A percentile compares a stretch with the other conserved stretches of the same genome.
Evolutionary conservation across 2,113 vertebrate genomes (phyloP).

Genomic region (Apistogramma diplotaenia): DNA sequence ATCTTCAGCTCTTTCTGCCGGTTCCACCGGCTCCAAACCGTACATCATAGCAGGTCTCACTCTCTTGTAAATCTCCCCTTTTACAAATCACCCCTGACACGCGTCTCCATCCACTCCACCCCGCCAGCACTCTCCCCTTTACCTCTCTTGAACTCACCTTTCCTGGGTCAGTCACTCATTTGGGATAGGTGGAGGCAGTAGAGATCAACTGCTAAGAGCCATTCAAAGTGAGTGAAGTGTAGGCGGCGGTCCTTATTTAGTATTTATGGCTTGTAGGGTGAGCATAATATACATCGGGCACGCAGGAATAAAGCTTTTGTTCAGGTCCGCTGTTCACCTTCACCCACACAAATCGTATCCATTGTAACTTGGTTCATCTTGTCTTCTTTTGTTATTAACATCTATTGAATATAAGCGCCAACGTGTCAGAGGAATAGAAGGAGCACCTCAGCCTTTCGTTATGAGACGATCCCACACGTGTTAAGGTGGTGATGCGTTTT

Average conservation of each 20-base stretch:
- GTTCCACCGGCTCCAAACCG: too few relatives aligned
- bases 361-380: background rate
- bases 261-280: background rate
- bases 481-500: conserved; percentile 19
- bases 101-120: background rate
- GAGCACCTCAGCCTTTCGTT: conserved; percentile 43
- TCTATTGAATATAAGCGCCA: conserved; percentile 23
- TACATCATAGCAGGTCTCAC: too few relatives aligned
- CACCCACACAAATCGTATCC: background rate
- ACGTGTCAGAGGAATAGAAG: conserved; percentile 43
- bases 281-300: background rate
- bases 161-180: too few relatives aligned
- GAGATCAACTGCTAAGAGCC: background rate
- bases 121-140: background rate
- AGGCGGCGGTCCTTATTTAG: background rate
- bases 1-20: too few relatives aligned
- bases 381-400: conserved; percentile 43
- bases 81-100: background rate
- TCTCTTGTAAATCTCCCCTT: too few relatives aligned
- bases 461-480: conserved; percentile 1
- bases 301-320: background rate
- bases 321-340: background rate
- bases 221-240: background rate
- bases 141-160: background rate
- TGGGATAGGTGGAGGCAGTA: background rate